Evolutionary conservation across 1,140 invertebrate species (phyloP).

Genomic region (Amphibalanus amphitrite): DNA sequence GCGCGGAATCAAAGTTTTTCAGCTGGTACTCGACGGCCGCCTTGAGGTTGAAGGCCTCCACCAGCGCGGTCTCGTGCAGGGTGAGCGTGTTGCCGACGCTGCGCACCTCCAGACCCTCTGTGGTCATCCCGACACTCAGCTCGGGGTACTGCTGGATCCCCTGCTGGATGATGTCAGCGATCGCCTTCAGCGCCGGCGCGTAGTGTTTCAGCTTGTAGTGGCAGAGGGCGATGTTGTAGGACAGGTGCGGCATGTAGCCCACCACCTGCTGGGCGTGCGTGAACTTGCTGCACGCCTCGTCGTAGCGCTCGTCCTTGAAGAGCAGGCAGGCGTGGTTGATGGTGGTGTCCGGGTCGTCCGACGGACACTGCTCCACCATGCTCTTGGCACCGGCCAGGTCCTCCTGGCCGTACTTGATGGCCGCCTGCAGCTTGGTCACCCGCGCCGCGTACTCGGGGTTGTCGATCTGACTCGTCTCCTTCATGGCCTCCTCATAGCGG

Average conservation of each 20-base stretch:
- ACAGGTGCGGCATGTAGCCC: constrained; percentile 76
- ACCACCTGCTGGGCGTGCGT: constrained; percentile 65
- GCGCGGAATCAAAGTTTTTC: constrained; percentile 83
- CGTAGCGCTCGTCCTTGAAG: constrained; percentile 56
- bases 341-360: constrained; percentile 80
- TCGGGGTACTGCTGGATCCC: constrained; percentile 96
- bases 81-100: constrained; percentile 95
- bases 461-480: no score
- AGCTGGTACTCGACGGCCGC: constrained; percentile 95
- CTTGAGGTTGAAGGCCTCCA: constrained; percentile 97
- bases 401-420: constrained; percentile 94
- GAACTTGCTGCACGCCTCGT: constrained; percentile 86
- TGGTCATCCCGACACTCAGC: constrained; percentile 88
- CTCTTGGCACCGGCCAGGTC: constrained; percentile 77
- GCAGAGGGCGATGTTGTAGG: constrained; percentile 91
- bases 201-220: constrained; percentile 91
- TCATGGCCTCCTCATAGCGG: constrained; percentile 73
- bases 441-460: constrained; percentile 10
- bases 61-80: constrained; percentile 86
- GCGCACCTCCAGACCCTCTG: constrained; percentile 90
- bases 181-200: constrained; percentile 70
- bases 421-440: constrained; percentile 82
- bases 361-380: constrained; percentile 73
- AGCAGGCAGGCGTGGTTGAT: constrained; percentile 85
- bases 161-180: constrained; percentile 86